These are phyloP conservation scores for Anticlea derivata DNA, from an alignment of 2,888 invertebrate species.

Conservation along the genomic window DNA sequence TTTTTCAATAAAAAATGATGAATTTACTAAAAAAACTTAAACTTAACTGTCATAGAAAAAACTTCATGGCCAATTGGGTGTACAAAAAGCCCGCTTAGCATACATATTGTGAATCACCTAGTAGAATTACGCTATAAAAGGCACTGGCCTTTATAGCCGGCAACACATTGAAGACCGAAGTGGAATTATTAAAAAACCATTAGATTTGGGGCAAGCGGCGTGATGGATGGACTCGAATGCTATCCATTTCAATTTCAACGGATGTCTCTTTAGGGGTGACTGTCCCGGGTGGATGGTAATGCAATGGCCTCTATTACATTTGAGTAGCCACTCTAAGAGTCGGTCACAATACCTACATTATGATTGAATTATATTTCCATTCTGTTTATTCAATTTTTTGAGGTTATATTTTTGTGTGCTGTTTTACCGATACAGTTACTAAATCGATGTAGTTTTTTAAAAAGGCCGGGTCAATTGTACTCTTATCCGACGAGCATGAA, in stretches of 20 bases:
- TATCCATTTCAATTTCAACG: constrained; percentile 80
- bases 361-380: background rate
- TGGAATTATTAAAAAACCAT: constrained; percentile 82
- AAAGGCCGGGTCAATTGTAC: too few species aligned
- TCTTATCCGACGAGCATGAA: too few species aligned
- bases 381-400: background rate
- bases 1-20: too few species aligned
- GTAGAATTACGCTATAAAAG: background rate
- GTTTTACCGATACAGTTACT: too few species aligned
- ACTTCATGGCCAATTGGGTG: too few species aligned
- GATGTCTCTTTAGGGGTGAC: constrained; percentile 71
- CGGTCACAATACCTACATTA: background rate
- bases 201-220: constrained; percentile 70
- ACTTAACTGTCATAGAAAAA: too few species aligned
- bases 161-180: constrained; percentile 59
- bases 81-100: too few species aligned
- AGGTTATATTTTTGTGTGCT: too few species aligned
- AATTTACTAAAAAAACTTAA: too few species aligned
- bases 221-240: constrained; percentile 80
- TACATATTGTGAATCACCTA: too few species aligned
- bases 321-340: constrained; percentile 10
- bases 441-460: too few species aligned
- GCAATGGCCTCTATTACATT: constrained; percentile 40
- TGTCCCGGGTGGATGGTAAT: constrained; percentile 67
- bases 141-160: constrained; percentile 57